Conservation (phyloP, 2,113 vertebrate species). For the human region DNA sequence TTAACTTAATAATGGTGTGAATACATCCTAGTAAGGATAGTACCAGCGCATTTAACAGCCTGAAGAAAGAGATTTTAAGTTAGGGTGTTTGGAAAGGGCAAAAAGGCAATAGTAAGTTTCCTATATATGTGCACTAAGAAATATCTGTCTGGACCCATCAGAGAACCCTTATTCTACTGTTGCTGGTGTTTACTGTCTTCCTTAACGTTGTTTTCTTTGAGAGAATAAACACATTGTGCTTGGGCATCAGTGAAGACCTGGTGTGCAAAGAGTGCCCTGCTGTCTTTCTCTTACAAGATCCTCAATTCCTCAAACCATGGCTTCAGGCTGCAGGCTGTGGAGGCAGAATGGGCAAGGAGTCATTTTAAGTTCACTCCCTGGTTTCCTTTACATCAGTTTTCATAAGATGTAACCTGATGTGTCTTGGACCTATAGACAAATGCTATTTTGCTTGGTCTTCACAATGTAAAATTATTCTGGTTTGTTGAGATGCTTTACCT, state of each 20-base stretch:
- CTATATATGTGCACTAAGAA: neutral
- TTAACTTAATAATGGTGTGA: neutral
- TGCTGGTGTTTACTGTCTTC: neutral
- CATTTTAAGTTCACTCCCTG: neutral
- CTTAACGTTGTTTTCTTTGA: neutral
- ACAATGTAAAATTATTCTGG: neutral
- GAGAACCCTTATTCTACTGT: neutral
- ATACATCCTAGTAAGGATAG: neutral
- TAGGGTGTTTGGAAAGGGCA: neutral
- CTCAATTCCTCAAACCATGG: too few relatives aligned
- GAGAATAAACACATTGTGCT: neutral
- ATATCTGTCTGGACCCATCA: neutral
- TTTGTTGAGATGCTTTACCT: neutral
- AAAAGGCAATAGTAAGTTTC: neutral
- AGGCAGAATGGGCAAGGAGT: neutral
- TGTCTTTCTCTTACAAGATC: neutral
- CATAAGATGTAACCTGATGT: neutral
- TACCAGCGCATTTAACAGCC: neutral
- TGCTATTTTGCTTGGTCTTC: neutral
- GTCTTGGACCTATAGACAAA: neutral
- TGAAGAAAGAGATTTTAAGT: neutral
- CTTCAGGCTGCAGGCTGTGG: neutral
- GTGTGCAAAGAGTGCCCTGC: neutral
- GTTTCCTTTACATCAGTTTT: neutral
- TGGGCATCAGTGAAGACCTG: neutral